phyloP scores from a whole-genome alignment of 2,888 invertebrate genomes.

The Calliopum simillimum region DNA sequence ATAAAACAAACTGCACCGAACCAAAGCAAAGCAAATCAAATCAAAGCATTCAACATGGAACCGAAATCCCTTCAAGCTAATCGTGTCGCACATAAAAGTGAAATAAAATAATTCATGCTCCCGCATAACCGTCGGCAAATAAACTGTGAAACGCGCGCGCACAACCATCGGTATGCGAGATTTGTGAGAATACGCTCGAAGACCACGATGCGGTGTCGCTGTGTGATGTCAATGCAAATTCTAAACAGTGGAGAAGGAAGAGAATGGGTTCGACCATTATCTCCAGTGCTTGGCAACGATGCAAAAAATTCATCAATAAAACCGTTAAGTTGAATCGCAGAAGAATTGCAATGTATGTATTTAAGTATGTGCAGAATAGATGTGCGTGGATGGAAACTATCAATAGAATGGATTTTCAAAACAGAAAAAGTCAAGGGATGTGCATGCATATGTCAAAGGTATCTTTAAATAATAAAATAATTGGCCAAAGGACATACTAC shows the following conservation, averaged over 20 bases:
- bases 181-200: neutral
- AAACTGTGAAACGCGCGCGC: conserved; percentile 28
- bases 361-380: too few species aligned
- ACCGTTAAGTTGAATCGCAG: neutral
- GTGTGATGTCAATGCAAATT: too few species aligned
- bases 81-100: conserved; percentile 35
- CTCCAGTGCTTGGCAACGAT: neutral
- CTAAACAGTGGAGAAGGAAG: too few species aligned
- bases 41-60: conserved; percentile 11
- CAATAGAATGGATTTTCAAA: neutral
- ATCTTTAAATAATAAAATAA: too few species aligned
- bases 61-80: conserved; percentile 27
- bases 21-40: neutral
- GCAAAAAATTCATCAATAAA: conserved; percentile 22
- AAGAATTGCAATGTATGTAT: neutral
- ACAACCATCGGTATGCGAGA: conserved; percentile 3
- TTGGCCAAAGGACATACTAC: too few species aligned
- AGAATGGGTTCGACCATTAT: too few species aligned
- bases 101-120: conserved; percentile 42
- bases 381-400: neutral
- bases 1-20: neutral
- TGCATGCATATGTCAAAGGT: too few species aligned
- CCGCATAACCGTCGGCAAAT: conserved; percentile 44
- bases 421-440: too few species aligned
- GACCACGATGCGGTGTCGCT: neutral